Conservation (phyloP, 2,113 vertebrate genomes). For the Mormoops blainvillei region DNA sequence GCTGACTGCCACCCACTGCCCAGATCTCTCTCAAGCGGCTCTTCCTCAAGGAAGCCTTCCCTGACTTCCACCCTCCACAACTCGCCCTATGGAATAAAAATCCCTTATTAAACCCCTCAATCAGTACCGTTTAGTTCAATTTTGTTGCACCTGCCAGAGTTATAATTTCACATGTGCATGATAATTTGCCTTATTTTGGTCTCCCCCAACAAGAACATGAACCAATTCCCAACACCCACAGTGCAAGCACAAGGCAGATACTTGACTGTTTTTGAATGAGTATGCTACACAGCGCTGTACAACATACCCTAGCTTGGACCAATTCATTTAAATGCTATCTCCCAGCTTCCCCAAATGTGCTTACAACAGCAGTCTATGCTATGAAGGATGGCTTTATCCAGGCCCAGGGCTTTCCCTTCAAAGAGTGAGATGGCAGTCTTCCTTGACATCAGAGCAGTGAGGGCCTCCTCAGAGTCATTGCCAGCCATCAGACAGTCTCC, state of each 20-base stretch:
- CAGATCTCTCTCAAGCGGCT: background rate
- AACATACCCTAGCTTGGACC: background rate
- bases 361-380: conserved; percentile 98
- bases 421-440: conserved; percentile 95
- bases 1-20: background rate
- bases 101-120: background rate
- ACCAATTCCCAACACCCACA: background rate
- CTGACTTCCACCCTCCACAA: background rate
- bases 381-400: conserved; percentile 97
- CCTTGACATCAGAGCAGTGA: conserved; percentile 89
- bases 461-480: conserved; percentile 89
- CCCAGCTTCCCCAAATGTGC: background rate
- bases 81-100: background rate
- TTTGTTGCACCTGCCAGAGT: background rate
- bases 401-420: conserved; percentile 95
- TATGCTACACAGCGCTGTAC: background rate
- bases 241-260: background rate
- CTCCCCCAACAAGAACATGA: background rate
- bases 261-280: background rate
- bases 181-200: background rate
- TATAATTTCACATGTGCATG: background rate
- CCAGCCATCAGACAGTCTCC: conserved; percentile 87
- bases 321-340: background rate
- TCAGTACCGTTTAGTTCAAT: background rate
- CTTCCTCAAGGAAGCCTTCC: background rate